Conservation (phyloP, 1,140 invertebrate species). For the Sipha flava region DNA sequence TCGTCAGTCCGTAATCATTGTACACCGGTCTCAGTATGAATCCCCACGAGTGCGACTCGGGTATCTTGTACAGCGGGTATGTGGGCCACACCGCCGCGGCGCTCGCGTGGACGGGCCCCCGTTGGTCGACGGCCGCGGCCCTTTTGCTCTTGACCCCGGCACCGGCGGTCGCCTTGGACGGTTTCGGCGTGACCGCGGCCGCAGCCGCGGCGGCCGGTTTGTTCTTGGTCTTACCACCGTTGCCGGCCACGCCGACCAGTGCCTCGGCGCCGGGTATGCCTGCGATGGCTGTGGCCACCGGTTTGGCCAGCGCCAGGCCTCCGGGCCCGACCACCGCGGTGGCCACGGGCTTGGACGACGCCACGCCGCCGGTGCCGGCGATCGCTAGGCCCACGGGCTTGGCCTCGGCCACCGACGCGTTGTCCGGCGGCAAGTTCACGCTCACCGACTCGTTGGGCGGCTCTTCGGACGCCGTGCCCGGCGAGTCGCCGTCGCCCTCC, state of each 20-base stretch:
- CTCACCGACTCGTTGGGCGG: conserved; percentile 42
- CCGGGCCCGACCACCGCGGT: conserved; percentile 57
- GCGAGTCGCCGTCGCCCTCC: conserved; percentile 9
- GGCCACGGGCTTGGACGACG: conserved; percentile 56
- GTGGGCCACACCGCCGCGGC: not conserved
- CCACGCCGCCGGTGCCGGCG: conserved; percentile 54
- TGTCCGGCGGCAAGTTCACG: conserved; percentile 48
- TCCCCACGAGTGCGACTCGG: conserved; percentile 18
- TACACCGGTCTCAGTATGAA: conserved; percentile 12
- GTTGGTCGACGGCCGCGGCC: not conserved
- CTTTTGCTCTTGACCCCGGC: not conserved
- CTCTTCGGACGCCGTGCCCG: not conserved
- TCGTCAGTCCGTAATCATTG: not conserved
- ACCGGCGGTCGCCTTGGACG: not conserved
- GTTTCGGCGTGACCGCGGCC: not conserved
- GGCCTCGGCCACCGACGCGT: conserved; percentile 58
- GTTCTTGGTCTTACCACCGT: conserved; percentile 23
- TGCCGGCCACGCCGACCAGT: conserved; percentile 33
- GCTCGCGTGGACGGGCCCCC: not conserved
- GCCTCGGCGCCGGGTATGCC: conserved; percentile 46
- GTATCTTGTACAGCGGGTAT: conserved; percentile 16
- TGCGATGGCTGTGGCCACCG: conserved; percentile 60
- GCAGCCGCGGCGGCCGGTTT: not conserved
- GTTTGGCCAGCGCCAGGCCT: conserved; percentile 56
- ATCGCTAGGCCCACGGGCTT: conserved; percentile 56